These are phyloP conservation scores for Chlorodrepanis virens DNA, from an alignment of 2,113 vertebrate genomes.

Conservation along the genomic window DNA sequence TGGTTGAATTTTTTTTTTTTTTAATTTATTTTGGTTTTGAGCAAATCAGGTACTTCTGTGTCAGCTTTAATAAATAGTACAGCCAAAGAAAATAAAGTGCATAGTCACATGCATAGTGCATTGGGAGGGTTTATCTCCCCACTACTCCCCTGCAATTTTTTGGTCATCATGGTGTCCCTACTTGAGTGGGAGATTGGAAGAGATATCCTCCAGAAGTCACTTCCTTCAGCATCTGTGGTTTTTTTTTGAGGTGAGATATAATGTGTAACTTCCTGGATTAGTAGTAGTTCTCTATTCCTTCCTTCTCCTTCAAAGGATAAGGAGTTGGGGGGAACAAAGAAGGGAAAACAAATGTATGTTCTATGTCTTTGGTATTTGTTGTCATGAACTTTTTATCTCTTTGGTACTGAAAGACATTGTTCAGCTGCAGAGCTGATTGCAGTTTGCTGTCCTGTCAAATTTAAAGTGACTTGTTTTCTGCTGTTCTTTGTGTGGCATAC, in stretches of 20 bases:
- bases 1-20: background rate
- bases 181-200: background rate
- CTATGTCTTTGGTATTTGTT: background rate
- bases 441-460: background rate
- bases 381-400: background rate
- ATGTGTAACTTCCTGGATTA: background rate
- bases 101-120: background rate
- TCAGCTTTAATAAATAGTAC: background rate
- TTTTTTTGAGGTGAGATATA: background rate
- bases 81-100: background rate
- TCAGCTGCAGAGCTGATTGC: background rate
- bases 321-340: rapidly evolving
- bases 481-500: background rate
- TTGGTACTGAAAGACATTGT: background rate
- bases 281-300: background rate
- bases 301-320: background rate
- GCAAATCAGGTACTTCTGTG: background rate
- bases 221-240: background rate
- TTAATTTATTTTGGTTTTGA: background rate
- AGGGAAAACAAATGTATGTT: background rate
- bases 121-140: background rate
- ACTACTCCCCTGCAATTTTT: rapidly evolving
- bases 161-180: background rate
- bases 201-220: background rate
- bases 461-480: background rate